A percentile compares a stretch with the other conserved stretches of the same genome.
These are phyloP conservation scores for Chiloscyllium plagiosum DNA, from an alignment of 2,113 vertebrate species.

Conservation along the genomic window DNA sequence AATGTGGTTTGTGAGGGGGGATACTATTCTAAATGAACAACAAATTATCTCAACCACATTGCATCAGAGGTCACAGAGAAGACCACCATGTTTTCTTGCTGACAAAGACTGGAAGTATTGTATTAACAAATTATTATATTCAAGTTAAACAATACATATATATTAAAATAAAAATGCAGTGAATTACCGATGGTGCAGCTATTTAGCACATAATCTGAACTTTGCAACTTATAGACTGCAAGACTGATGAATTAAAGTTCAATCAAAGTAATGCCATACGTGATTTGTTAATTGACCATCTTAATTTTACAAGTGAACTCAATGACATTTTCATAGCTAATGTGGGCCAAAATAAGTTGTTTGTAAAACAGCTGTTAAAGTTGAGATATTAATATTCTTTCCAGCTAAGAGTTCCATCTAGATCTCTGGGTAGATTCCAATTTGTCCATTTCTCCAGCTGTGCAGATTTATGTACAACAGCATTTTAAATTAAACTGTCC, in stretches of 20 bases:
- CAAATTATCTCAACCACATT: neutral
- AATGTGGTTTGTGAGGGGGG: neutral
- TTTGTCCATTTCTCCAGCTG: neutral
- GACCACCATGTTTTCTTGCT: neutral
- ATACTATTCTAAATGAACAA: neutral
- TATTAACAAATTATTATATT: neutral
- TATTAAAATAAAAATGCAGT: neutral
- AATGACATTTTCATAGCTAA: neutral
- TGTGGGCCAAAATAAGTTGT: neutral
- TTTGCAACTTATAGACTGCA: neutral
- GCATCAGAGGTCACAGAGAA: neutral
- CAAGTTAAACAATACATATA: neutral
- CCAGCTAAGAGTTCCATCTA: neutral
- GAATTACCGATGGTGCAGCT: neutral
- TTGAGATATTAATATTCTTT: neutral
- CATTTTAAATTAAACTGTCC: neutral
- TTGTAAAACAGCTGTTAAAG: neutral
- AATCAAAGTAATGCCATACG: neutral
- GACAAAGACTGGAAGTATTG: neutral
- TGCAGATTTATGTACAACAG: neutral
- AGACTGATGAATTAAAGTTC: neutral
- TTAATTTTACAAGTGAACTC: neutral
- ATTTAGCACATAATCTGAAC: neutral
- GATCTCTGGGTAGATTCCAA: neutral
- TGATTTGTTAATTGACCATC: neutral